Conservation (phyloP, 2,113 vertebrate species). For the Pseudolaguvia tuberculata region DNA sequence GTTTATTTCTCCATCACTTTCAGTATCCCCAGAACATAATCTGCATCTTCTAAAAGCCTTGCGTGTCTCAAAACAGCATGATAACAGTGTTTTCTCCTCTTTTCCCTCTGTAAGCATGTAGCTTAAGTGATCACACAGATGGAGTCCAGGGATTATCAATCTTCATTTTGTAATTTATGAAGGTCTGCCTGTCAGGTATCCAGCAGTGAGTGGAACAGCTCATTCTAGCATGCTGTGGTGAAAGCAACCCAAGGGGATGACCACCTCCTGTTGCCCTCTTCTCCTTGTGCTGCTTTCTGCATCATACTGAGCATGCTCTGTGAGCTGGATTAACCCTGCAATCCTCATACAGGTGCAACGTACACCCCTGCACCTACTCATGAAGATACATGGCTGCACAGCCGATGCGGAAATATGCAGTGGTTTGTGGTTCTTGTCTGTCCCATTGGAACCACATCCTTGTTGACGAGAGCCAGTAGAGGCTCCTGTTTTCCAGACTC, state of each 20-base stretch:
- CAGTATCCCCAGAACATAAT: not conserved
- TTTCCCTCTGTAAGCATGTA: constrained; percentile 36
- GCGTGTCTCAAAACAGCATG: not conserved
- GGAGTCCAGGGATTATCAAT: constrained; percentile 65
- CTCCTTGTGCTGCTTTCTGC: constrained; percentile 67
- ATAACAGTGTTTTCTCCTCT: constrained; percentile 41
- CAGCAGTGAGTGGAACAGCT: constrained; percentile 68
- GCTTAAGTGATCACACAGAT: constrained; percentile 48
- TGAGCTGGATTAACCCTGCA: constrained; percentile 44
- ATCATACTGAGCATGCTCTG: constrained; percentile 18
- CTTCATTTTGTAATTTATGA: constrained; percentile 75
- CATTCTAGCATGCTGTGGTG: constrained; percentile 62
- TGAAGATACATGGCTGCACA: constrained; percentile 60
- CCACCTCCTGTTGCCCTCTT: constrained; percentile 65
- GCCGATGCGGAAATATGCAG: constrained; percentile 55
- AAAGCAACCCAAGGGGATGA: constrained; percentile 63
- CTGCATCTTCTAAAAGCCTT: not conserved
- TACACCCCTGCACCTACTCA: constrained; percentile 63
- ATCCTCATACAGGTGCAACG: constrained; percentile 62
- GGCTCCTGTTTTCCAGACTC: not conserved
- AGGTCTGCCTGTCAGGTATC: constrained; percentile 71
- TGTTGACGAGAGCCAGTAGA: not conserved
- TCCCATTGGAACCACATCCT: constrained; percentile 20
- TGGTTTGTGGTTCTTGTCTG: constrained; percentile 13
- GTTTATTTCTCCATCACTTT: not conserved